Evolutionary conservation across 2,797 vertebrate genomes (phyloP), one percentile per base, ranked within the genome.

Genomic region (Lycodopsis pacificus): DNA sequence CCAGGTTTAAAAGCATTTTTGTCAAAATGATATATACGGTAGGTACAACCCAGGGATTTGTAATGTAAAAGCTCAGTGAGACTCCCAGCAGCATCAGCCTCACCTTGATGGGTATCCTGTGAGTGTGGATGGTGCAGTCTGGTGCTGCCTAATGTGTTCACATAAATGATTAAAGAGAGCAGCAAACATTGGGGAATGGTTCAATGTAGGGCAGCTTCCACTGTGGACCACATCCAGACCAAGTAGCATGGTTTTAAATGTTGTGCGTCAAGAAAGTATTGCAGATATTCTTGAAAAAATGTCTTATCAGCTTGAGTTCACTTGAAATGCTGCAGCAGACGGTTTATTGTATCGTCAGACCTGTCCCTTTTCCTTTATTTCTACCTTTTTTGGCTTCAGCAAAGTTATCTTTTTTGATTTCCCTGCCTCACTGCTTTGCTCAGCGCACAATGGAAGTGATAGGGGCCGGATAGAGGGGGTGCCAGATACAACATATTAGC

Each of bases 401-500:
- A 78, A 79, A 70, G 57, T 81, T 80, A 51, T 59, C 64, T 53
- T 42, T 66, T 77, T 73, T 75, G 68, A 84, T 78, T 79, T 57
- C 30, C 66, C 51, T 40, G 58, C 74, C 44, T 77, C 76, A 65
- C 76, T 81, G 88, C 34, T 86, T 79, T 53, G 80, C 82, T 78
- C 56, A 51, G 76, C 12, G 22, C 76, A 81, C 91, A 77, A 77
- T 80, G 64, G 77, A 59, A 80, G 85, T 75, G 88, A 85, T 87
- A 46, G 82, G 79, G 83, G 81, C 80, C 83, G 76, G 90, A 85
- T 69, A 79, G 87, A 76, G 77, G 71, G 40, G 90, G 86, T 4
- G 75, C 58, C 44, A 90, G 90, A 92, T 94, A 88, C 89, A 88
- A 90, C 90, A 82, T 90, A 92, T 94, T 94, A 94, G 93, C 93